These are phyloP conservation scores for Pseudochirops cupreus DNA, from an alignment of 2,797 vertebrate species.

Conservation along the genomic window DNA sequence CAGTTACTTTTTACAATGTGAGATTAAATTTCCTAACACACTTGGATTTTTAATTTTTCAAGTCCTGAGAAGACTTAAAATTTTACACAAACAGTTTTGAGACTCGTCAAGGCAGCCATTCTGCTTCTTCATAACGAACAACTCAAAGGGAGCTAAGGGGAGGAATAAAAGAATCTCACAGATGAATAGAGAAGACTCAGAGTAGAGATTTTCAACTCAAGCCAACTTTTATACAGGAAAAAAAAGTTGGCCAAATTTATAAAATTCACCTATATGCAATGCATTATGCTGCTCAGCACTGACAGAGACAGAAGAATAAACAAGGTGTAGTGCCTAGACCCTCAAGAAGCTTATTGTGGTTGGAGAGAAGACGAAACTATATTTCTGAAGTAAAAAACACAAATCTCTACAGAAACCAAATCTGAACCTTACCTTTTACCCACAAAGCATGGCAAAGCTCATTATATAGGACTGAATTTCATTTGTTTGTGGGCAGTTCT, in stretches of 20 bases:
- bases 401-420: background rate
- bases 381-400: background rate
- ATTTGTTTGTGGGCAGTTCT: background rate
- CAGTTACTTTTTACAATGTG: background rate
- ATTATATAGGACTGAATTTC: background rate
- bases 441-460: background rate
- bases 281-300: background rate
- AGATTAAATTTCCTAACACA: background rate
- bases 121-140: background rate
- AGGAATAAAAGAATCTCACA: background rate
- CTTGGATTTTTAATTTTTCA: constrained; percentile 49
- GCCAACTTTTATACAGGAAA: background rate
- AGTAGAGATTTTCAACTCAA: background rate
- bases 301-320: background rate
- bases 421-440: background rate
- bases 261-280: background rate
- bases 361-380: background rate
- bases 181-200: background rate
- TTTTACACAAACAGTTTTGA: constrained; percentile 21
- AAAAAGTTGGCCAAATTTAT: background rate
- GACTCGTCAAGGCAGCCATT: background rate
- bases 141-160: background rate
- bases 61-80: constrained; percentile 41
- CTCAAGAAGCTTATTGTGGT: background rate
- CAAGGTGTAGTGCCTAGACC: background rate